phyloP scores from a whole-genome alignment of 2,797 vertebrate genomes.

The Enteromius thamalakanensis region DNA sequence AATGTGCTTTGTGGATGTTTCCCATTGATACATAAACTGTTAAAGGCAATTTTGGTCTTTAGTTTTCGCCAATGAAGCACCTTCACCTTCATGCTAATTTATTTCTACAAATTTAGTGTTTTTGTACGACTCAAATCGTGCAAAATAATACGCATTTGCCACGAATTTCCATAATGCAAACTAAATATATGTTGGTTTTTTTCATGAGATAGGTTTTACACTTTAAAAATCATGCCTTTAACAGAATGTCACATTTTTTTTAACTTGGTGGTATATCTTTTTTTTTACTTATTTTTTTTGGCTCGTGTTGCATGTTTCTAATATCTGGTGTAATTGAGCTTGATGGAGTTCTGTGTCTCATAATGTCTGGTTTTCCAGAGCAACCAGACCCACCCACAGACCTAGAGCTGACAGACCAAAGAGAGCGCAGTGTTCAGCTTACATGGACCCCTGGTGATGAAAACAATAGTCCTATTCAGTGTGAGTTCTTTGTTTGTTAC shows the following conservation, averaged over 20 bases:
- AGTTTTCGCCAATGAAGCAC: neutral
- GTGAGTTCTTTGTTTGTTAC: constrained; percentile 71
- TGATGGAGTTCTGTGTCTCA: neutral
- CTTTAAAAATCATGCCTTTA: constrained; percentile 24
- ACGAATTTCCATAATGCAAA: neutral
- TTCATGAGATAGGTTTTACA: neutral
- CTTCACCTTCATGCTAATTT: neutral
- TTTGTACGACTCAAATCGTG: neutral
- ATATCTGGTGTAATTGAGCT: neutral
- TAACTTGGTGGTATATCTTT: neutral
- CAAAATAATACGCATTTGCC: neutral
- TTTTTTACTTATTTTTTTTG: constrained; percentile 23
- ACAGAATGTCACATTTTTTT: constrained; percentile 17
- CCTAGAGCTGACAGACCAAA: constrained; percentile 88
- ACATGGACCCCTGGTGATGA: constrained; percentile 93
- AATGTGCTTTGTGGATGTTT: constrained; percentile 29
- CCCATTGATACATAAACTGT: constrained; percentile 18
- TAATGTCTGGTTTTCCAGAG: constrained; percentile 71
- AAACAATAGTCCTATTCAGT: constrained; percentile 89
- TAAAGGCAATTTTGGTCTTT: constrained; percentile 8
- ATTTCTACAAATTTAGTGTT: neutral
- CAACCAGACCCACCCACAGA: constrained; percentile 88
- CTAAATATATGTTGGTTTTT: neutral
- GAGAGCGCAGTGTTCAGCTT: constrained; percentile 85
- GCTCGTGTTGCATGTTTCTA: constrained; percentile 10